phyloP scores from a whole-genome alignment of 2,113 vertebrate genomes.

The Chinchilla lanigera region DNA sequence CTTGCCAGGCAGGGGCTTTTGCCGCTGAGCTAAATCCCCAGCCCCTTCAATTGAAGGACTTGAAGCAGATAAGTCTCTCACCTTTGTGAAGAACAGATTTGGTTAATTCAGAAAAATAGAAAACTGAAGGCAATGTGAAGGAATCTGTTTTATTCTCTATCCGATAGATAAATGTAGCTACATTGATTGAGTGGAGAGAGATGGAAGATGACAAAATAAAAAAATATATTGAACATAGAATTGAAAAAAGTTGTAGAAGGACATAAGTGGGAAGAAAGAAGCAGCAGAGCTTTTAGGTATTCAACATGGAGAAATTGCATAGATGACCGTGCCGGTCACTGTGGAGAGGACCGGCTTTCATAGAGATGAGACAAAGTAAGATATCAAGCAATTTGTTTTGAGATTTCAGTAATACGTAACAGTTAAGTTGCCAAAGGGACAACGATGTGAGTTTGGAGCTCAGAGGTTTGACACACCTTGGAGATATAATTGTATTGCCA shows the following conservation, averaged over 20 bases:
- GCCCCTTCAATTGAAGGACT: neutral
- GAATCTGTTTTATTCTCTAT: neutral
- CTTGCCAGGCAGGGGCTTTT: too few relatives aligned
- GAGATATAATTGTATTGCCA: neutral
- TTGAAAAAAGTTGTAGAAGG: neutral
- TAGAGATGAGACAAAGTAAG: neutral
- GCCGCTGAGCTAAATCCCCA: too few relatives aligned
- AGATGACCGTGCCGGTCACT: neutral
- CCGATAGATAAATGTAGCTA: neutral
- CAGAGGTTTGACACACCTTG: neutral
- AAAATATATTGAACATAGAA: neutral
- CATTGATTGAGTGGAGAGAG: neutral
- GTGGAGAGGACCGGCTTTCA: neutral
- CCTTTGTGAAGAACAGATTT: neutral
- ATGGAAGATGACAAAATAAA: slow-evolving; percentile 31
- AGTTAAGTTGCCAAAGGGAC: neutral
- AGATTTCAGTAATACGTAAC: neutral
- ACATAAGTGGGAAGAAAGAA: neutral
- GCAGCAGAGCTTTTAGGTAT: neutral
- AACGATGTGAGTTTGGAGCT: neutral
- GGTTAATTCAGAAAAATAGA: neutral
- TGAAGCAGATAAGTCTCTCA: neutral
- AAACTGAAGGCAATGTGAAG: neutral
- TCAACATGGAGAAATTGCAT: neutral
- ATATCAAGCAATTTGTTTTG: neutral